phyloP scores from a whole-genome alignment of 2,113 vertebrate genomes.

The Daubentonia madagascariensis region DNA sequence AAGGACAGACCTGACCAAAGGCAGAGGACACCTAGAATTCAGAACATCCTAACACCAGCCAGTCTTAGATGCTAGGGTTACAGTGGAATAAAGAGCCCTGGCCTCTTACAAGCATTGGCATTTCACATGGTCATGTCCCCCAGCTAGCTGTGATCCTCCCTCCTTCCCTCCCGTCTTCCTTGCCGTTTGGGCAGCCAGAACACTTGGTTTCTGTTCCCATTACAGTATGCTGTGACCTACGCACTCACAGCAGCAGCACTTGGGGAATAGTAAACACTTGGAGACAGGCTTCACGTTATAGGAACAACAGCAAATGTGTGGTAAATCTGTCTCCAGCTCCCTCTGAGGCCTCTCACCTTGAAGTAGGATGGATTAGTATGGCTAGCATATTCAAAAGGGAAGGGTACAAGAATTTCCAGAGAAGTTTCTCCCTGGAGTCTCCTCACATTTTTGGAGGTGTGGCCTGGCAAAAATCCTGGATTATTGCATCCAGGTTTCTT shows the following conservation, averaged over 20 bases:
- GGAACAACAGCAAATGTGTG: background rate
- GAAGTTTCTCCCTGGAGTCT: background rate
- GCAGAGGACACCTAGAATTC: background rate
- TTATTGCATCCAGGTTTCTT: constrained; percentile 29
- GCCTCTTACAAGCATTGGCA: background rate
- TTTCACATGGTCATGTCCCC: background rate
- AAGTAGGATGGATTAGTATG: background rate
- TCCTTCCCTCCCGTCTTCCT: background rate
- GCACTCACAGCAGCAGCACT: background rate
- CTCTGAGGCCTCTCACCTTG: background rate
- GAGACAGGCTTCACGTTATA: background rate
- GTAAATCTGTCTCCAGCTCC: background rate
- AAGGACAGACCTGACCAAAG: background rate
- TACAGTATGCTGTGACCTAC: background rate
- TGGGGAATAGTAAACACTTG: background rate
- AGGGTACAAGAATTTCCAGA: background rate
- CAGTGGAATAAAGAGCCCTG: background rate
- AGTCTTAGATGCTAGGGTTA: background rate
- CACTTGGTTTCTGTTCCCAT: background rate
- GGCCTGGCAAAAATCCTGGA: background rate
- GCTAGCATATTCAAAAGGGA: background rate
- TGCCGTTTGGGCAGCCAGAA: background rate
- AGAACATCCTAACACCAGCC: background rate
- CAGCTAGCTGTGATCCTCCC: background rate
- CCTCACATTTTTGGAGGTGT: background rate